Base-by-base conservation (phyloP, 2,888 invertebrate species). In the Phalera bucephala region DNA sequence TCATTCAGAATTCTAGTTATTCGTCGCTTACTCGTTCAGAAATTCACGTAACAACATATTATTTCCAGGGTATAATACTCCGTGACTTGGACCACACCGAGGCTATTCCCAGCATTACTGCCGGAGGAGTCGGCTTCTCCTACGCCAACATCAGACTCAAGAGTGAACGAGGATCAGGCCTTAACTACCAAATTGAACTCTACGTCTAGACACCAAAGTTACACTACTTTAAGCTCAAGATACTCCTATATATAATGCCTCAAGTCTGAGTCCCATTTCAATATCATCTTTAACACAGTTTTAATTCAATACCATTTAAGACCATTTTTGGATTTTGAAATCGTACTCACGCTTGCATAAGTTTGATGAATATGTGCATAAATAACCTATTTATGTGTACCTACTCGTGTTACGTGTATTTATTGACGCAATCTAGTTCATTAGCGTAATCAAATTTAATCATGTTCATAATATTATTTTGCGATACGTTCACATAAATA, bases 51-150 rank as follows among this genome's bases (percentile, higher is more conserved):
- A n/a, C n/a, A n/a, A n/a, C n/a, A n/a, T 33, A 4, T 44, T 40
- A 33, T 39, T 86, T 76, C 6, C 81, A 89, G 89, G 89, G 85
- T 33, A 65, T 89, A 29, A 72, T 89, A 39, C 77, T 80, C 0
- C 75, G 88, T 6, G 89, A 89, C 48, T 47, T 89, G 44, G 89
- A 89, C 51, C 88, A 88, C 62, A 84, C 86, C 0, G 84, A 87
- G 0, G 73, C 74, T 0, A 44, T 60, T 1, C 63, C 88, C 14
- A 70, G 71, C 37, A 61, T 89, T 36, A 89, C 88, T 0, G 84
- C 89, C 0, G 89, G 89, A 30, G 89, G 89, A 8, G 79, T 86
- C 0, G 89, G 88, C 15, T 80, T 79, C 53, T 82, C 88, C 0
- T 89, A 86, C 47, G 86, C 69, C 39, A 89, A 89, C 64, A 53